Evolutionary conservation across 2,888 invertebrate species (phyloP).

Genomic region (Geotrupes spiniger): DNA sequence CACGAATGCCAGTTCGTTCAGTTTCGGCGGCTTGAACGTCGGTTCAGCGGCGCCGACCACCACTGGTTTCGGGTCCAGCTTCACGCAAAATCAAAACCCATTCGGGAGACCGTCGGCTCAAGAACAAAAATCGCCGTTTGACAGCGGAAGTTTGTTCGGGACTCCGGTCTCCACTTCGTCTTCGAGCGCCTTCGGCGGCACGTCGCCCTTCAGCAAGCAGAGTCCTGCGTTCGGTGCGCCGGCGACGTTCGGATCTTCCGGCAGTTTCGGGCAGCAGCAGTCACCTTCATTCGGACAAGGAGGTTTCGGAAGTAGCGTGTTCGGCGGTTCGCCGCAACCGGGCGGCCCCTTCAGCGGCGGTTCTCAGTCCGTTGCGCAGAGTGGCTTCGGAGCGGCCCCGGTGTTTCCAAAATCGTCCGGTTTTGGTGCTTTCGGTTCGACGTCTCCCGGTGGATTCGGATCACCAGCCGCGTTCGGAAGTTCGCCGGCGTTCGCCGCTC

Average conservation of each 20-base stretch:
- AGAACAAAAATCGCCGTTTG: constrained; percentile 24
- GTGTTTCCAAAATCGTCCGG: constrained; percentile 16
- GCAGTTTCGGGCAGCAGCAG: constrained; percentile 12
- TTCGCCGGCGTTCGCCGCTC: constrained; percentile 51
- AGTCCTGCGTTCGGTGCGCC: constrained; percentile 26
- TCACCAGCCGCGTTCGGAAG: constrained; percentile 49
- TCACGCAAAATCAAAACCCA: constrained; percentile 44
- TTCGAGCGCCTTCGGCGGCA: constrained; percentile 9
- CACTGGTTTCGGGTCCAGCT: constrained; percentile 38
- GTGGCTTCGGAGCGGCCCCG: constrained; percentile 19
- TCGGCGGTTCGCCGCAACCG: constrained; percentile 13
- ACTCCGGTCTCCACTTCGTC: constrained; percentile 12
- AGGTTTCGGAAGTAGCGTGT: constrained; percentile 12
- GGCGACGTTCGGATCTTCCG: constrained; percentile 24
- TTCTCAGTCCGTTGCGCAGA: constrained; percentile 8
- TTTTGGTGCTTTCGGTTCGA: constrained; percentile 31
- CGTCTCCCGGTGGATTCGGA: constrained; percentile 43
- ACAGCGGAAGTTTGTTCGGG: constrained; percentile 24
- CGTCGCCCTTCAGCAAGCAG: constrained; percentile 15
- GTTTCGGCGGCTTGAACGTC: constrained; percentile 22
- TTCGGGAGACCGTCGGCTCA: constrained; percentile 21
- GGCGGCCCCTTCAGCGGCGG: constrained; percentile 18
- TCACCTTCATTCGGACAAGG: constrained; percentile 18
- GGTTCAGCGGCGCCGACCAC: constrained; percentile 22
- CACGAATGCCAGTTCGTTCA: constrained; percentile 16